Conservation (phyloP, 2,888 invertebrate species). For the Polia nebulosa region DNA sequence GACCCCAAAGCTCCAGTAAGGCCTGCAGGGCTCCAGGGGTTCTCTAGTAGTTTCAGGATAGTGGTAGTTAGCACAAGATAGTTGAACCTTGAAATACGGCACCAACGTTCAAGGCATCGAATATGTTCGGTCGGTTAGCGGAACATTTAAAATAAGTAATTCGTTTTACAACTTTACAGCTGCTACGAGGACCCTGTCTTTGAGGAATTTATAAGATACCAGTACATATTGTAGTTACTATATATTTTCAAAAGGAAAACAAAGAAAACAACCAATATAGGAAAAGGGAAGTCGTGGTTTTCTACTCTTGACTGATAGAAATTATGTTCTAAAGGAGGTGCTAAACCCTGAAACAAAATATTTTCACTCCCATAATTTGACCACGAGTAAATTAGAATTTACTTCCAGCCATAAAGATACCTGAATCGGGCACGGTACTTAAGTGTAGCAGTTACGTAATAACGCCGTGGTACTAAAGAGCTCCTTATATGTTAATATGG, state of each 20-base stretch:
- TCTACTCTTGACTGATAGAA: neutral
- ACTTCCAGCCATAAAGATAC: conserved; percentile 58
- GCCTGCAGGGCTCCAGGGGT: no score
- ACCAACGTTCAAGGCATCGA: conserved; percentile 30
- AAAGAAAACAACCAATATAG: neutral
- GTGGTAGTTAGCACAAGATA: no score
- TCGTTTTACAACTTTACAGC: conserved; percentile 57
- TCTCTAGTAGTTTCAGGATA: no score
- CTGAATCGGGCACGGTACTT: conserved; percentile 54
- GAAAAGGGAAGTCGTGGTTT: neutral
- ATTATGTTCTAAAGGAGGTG: neutral
- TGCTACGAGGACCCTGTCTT: conserved; percentile 12
- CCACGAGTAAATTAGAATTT: conserved; percentile 45
- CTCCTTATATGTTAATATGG: conserved; percentile 82
- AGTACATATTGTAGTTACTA: neutral
- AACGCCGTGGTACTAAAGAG: conserved; percentile 72
- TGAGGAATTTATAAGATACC: conserved; percentile 1
- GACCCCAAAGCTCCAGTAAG: no score
- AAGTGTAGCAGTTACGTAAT: conserved; percentile 63
- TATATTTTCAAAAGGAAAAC: neutral
- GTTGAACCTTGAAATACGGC: conserved; percentile 35
- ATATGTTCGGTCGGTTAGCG: conserved; percentile 64
- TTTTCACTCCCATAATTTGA: conserved; percentile 27
- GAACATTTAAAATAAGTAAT: conserved; percentile 66
- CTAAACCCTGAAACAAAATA: neutral